Conservation (phyloP, 2,888 invertebrate genomes). For the Pristionchus japonicus region DNA sequence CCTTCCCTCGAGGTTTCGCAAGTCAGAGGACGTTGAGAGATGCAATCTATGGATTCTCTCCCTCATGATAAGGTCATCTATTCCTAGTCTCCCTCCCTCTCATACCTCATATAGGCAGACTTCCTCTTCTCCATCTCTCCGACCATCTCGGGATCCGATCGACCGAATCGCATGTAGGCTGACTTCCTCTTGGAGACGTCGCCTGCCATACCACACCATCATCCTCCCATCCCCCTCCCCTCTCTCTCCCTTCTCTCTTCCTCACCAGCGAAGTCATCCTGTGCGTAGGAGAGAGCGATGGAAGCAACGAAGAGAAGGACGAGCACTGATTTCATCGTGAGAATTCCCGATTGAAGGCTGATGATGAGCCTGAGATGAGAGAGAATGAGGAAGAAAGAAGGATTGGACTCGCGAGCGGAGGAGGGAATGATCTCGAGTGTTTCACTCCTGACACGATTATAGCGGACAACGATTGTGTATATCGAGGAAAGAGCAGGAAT, state of each 20-base stretch:
- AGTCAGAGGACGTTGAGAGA: neutral
- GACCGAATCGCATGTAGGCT: constrained; percentile 69
- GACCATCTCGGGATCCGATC: constrained; percentile 57
- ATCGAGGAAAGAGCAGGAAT: neutral
- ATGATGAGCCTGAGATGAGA: neutral
- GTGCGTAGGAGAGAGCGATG: neutral
- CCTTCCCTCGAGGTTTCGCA: neutral
- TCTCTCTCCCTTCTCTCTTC: neutral
- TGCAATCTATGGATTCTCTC: neutral
- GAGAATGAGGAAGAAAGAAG: constrained; percentile 12
- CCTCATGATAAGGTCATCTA: constrained; percentile 13
- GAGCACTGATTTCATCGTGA: neutral
- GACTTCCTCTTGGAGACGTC: constrained; percentile 67
- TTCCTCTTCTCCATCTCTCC: constrained; percentile 63
- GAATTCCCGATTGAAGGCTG: neutral
- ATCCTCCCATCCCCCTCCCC: neutral
- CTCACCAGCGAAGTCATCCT: neutral
- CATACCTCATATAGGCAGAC: constrained; percentile 48
- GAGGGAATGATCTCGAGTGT: neutral
- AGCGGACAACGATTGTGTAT: neutral
- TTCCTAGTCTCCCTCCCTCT: neutral
- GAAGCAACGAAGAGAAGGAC: neutral
- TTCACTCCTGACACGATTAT: neutral
- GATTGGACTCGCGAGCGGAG: neutral
- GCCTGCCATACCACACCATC: neutral